Percentiles rank a stretch among this genome's conserved stretches.
These are phyloP conservation scores for Portunus trituberculatus DNA, from an alignment of 1,140 invertebrate species.

Conservation along the genomic window DNA sequence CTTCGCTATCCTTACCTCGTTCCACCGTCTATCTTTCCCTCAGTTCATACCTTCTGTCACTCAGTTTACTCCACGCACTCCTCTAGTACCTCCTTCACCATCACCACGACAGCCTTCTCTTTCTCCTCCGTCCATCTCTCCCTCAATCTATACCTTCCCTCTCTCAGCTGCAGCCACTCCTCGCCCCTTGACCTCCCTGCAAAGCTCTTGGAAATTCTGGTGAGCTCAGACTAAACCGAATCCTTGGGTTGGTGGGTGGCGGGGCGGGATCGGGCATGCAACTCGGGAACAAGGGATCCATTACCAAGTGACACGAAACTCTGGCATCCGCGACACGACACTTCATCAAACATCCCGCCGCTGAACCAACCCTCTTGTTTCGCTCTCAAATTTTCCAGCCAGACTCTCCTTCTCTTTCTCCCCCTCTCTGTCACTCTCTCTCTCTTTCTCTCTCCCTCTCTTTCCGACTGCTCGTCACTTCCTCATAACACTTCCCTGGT, in stretches of 20 bases:
- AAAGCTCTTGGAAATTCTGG: not conserved
- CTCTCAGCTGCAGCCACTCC: not conserved
- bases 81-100: too few relatives aligned
- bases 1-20: not conserved
- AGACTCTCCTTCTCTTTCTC: not conserved
- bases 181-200: not conserved
- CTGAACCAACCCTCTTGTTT: not conserved
- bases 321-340: not conserved
- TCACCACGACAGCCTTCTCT: too few relatives aligned
- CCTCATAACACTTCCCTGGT: too few relatives aligned
- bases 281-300: not conserved
- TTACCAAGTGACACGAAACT: constrained; percentile 21
- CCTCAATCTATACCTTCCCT: not conserved
- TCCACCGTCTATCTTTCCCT: too few relatives aligned
- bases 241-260: not conserved
- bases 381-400: not conserved
- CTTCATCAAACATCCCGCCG: not conserved
- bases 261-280: not conserved
- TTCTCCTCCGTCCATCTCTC: not conserved
- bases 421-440: not conserved
- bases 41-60: too few relatives aligned
- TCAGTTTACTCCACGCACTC: too few relatives aligned
- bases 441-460: not conserved
- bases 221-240: not conserved
- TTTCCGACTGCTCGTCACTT: too few relatives aligned